Percentiles rank a stretch among this genome's conserved stretches.
Conservation (phyloP, 2,797 vertebrate genomes). For the Chaunax sp. region DNA sequence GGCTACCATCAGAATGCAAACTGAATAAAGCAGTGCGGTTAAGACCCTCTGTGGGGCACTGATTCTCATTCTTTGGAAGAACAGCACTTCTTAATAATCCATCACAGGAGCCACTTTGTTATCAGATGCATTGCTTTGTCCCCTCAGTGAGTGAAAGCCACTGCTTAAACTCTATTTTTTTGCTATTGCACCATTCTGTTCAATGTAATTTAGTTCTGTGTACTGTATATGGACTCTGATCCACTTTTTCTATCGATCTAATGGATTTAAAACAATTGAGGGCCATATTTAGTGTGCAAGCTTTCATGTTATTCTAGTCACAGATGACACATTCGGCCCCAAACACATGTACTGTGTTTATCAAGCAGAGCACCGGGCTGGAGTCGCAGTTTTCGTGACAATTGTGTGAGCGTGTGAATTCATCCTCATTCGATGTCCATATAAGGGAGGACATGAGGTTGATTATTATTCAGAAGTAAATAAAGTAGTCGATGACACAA, state of each 20-base stretch:
- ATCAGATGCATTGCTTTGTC: constrained; percentile 52
- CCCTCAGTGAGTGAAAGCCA: constrained; percentile 32
- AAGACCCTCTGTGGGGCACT: constrained; percentile 41
- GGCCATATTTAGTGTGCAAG: background rate
- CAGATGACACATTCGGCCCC: background rate
- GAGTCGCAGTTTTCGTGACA: background rate
- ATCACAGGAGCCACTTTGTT: constrained; percentile 61
- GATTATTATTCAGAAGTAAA: too few species aligned
- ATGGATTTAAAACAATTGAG: background rate
- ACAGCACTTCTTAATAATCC: constrained; percentile 75
- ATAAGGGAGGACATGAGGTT: background rate
- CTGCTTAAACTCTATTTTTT: constrained; percentile 34
- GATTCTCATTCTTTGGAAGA: constrained; percentile 62
- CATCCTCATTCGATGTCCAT: background rate
- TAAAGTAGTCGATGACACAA: too few species aligned
- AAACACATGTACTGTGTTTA: background rate
- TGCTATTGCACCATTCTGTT: background rate
- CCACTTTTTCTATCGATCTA: background rate
- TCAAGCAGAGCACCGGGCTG: background rate
- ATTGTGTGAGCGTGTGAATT: background rate
- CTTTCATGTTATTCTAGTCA: background rate
- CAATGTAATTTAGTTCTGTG: constrained; percentile 1
- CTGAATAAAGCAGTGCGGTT: constrained; percentile 49
- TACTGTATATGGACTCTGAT: background rate
- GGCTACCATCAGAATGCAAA: background rate